Base-by-base conservation (phyloP, 1,140 invertebrate genomes). In the Nephila pilipes region DNA sequence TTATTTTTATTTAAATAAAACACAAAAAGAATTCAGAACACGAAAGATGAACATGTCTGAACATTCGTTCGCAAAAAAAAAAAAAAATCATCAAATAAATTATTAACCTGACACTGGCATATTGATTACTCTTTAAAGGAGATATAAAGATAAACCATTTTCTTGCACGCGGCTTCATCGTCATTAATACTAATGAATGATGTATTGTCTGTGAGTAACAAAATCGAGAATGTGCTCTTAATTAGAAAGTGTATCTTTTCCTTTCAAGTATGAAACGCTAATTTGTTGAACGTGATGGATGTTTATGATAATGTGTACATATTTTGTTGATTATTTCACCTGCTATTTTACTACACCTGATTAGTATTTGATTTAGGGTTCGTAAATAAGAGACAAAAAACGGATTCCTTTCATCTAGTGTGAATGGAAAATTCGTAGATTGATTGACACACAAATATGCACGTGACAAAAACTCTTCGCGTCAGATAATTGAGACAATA, bases 91-190 rank as follows among this genome's bases (percentile, higher is more conserved):
- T 10, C 60, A 0, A 65, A 65, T 25, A n/a, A 60, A 65, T 65
- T 25, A 75, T 75, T 75, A 32, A 36, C 22, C 69, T 36, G 29
- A 75, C 25, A 29, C 8, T 6, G 32, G n/a, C 29, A 75, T 75
- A 75, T 75, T 75, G 69, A 75, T 75, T 75, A 75, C 32, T 75
- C 69, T 36, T 75, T 75, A 36, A 75, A 75, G 29, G 1, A 75
- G 32, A 75, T 36, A 75, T 32, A 36, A 75, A 75, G 69, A 75
- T 29, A 36, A 75, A 32, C 1, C 69, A 18, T 75, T 75, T 75
- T 75, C 69, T 36, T 75, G 29, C 69, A 36, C 32, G 69, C 63
- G 32, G 69, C 25, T 20, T 75, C 29, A 18, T 36, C 29, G 12
- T 75, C 29, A 75, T 36, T 75, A 75, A 75, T 75, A 75, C 65